Base-by-base conservation (phyloP, 2,113 vertebrate genomes). In the rabbit (Oryctolagus cuniculus) region DNA sequence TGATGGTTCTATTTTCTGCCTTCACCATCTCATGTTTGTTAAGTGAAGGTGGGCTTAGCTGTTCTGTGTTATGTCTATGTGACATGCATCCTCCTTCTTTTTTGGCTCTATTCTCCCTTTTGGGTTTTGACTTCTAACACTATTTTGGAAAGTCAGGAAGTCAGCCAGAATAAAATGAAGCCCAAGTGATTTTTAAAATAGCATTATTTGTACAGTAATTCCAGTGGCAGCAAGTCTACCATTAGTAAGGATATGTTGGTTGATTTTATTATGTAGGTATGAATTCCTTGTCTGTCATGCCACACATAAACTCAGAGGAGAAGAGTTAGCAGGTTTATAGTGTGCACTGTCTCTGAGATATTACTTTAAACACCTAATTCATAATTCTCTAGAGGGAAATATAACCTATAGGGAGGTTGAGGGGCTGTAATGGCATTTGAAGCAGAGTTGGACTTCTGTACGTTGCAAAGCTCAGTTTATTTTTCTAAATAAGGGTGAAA, bases 111-210 rank as follows among this genome's bases (percentile, higher is more conserved):
- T 49, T 95, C 82, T 93, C 73, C 21, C n/a, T 92, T 95, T 95
- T 90, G 53, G 92, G 78, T 82, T 78, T 96, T 79, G 77, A 97
- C 92, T 95, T 95, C 55, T 95, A 86, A 72, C 69, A 79, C 90
- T 97, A 72, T 94, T 96, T 94, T 94, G 91, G 94, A 96, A 96
- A 96, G 85, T 69, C 81, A 95, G 96, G 92, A 97, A 95, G 90
- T 94, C 89, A 95, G 96, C 94, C 96, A 97, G 79, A 90, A 93
- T 86, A 86, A 96, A 96, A 93, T 78, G 88, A 93, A 96, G 31
- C 67, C 92, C 81, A 93, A 61, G 61, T 90, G 82, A 92, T 94
- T 95, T 94, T 90, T 31, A 29, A 73, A 82, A 96, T 74, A 64
- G 79, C 78, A 67, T 96, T 96, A 88, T 92, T 96, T 90, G 96